phyloP scores from a whole-genome alignment of 2,113 vertebrate species.

The Lepisosteus osseus region DNA sequence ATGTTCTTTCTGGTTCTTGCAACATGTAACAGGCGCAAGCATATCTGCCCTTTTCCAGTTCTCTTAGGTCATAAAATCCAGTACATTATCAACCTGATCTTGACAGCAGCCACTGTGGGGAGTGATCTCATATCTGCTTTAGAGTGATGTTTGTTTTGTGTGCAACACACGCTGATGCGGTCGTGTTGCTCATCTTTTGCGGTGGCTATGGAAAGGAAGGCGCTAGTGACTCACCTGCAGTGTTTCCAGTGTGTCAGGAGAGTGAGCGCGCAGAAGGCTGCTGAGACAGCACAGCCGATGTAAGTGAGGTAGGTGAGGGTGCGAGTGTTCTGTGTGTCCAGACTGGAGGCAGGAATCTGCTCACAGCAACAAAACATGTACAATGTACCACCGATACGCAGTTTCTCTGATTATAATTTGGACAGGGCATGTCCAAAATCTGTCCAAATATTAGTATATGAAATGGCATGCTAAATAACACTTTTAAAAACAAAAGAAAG shows the following conservation, averaged over 20 bases:
- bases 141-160: too few species aligned
- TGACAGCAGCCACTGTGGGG: too few species aligned
- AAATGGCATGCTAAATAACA: background rate
- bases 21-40: too few species aligned
- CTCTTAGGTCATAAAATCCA: too few species aligned
- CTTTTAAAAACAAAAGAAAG: background rate
- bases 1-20: too few species aligned
- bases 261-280: conserved; percentile 11
- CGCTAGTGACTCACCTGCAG: background rate
- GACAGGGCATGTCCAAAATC: conserved; percentile 3
- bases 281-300: background rate
- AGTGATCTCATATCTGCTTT: too few species aligned
- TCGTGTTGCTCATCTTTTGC: background rate
- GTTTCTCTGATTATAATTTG: too few species aligned
- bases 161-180: too few species aligned
- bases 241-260: conserved; percentile 12
- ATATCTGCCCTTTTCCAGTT: too few species aligned
- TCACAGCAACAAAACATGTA: too few species aligned
- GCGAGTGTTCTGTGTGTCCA: background rate
- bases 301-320: conserved; percentile 23
- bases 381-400: too few species aligned
- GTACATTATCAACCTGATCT: too few species aligned
- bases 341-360: background rate
- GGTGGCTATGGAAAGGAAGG: background rate
- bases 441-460: background rate